Evolutionary conservation across 2,797 vertebrate species (phyloP).

Genomic region (Megaceryle alcyon): DNA sequence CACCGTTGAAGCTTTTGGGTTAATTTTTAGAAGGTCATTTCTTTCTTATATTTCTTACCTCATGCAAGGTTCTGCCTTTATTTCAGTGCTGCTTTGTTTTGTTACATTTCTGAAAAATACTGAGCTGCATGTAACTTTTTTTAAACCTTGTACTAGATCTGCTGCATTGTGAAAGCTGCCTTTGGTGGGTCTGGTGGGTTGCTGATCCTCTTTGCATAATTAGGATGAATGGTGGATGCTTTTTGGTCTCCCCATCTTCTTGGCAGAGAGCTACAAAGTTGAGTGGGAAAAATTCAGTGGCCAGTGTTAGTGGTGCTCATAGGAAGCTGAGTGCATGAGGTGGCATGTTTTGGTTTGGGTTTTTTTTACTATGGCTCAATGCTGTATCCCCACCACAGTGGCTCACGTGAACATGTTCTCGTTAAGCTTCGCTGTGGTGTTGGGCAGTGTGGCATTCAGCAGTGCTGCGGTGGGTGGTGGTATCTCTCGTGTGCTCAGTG

Average conservation of each 20-base stretch:
- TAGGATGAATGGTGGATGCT: not conserved
- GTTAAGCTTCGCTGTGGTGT: fast-evolving
- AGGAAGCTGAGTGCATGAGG: not conserved
- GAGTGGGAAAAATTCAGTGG: not conserved
- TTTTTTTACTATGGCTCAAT: not conserved
- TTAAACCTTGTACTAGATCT: not conserved
- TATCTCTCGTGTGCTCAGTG: not conserved
- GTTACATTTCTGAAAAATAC: not conserved
- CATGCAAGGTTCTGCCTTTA: not conserved
- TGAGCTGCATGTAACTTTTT: not conserved
- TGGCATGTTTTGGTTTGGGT: fast-evolving
- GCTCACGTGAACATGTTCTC: fast-evolving
- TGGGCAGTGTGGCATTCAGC: not conserved
- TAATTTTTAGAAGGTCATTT: not conserved
- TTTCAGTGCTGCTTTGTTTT: not conserved
- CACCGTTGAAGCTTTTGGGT: not conserved
- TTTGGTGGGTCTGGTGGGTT: not conserved
- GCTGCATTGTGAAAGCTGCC: not conserved
- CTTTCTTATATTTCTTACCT: not conserved
- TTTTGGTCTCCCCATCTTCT: not conserved
- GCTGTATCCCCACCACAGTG: not conserved
- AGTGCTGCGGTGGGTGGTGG: fast-evolving
- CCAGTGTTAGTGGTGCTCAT: not conserved
- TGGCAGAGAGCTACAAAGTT: not conserved
- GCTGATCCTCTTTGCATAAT: not conserved